Conservation (phyloP, 2,113 vertebrate species). For the Canis aureus region DNA sequence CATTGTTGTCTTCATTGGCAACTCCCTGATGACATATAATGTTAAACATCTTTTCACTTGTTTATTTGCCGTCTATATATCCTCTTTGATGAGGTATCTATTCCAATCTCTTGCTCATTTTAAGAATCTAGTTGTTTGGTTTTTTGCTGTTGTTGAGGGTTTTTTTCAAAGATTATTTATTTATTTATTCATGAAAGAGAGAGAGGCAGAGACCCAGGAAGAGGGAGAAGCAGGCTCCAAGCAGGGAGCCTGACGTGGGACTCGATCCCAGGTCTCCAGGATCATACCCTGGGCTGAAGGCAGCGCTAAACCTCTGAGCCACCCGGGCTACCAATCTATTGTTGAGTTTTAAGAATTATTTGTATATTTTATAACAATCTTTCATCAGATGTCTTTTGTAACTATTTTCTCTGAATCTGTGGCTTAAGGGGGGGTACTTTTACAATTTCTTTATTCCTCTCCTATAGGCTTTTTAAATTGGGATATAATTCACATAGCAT, state of each 20-base stretch:
- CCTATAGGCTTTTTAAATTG: neutral
- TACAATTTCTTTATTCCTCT: neutral
- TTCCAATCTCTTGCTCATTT: neutral
- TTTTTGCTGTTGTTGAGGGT: neutral
- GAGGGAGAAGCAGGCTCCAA: no score
- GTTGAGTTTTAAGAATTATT: constrained; percentile 9
- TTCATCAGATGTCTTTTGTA: neutral
- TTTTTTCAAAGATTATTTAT: neutral
- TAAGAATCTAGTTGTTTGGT: neutral
- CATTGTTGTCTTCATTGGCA: neutral
- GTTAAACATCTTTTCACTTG: neutral
- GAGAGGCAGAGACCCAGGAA: no score
- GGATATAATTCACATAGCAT: neutral
- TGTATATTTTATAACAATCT: neutral
- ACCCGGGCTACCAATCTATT: neutral
- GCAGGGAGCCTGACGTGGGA: no score
- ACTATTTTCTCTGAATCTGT: neutral
- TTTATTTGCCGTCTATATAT: neutral
- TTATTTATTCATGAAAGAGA: neutral
- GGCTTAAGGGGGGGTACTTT: neutral
- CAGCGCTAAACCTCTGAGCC: no score
- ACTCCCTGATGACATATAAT: neutral
- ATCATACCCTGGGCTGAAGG: no score
- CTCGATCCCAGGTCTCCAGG: no score
- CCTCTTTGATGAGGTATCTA: neutral